Percentiles rank a stretch among this genome's conserved stretches.
These are phyloP conservation scores for Monoplex corrugatus DNA, from an alignment of 2,888 invertebrate species.

Conservation along the genomic window DNA sequence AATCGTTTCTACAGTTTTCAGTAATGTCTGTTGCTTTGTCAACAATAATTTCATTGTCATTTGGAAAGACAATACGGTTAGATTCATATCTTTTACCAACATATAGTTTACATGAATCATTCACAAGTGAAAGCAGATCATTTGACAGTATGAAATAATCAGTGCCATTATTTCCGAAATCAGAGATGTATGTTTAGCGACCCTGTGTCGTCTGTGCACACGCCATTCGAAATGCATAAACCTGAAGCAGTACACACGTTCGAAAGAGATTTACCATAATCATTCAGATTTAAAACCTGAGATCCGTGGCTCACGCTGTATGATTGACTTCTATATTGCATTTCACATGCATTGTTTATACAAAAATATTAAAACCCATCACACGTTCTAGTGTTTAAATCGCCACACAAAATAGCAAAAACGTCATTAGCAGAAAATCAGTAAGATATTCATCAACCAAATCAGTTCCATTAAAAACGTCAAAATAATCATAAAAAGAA, in stretches of 20 bases:
- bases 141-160: background rate
- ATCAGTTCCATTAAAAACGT: background rate
- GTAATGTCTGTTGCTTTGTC: too few species aligned
- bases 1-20: too few species aligned
- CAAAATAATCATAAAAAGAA: background rate
- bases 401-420: background rate
- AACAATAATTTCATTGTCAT: too few species aligned
- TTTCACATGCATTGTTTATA: background rate
- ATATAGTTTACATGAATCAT: background rate
- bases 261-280: background rate
- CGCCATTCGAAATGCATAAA: background rate
- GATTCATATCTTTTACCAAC: background rate
- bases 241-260: conserved; percentile 6
- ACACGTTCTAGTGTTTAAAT: background rate
- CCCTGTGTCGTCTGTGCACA: background rate
- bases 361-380: background rate
- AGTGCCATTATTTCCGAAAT: background rate
- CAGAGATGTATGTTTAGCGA: background rate
- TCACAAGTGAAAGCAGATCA: background rate
- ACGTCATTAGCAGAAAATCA: background rate
- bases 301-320: background rate
- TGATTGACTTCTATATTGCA: background rate
- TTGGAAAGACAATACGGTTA: background rate
- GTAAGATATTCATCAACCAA: background rate
- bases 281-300: background rate